Evolutionary conservation across 2,113 vertebrate species (phyloP), one percentile per base, ranked within the genome.

Genomic region (Spheniscus mendiculus): DNA sequence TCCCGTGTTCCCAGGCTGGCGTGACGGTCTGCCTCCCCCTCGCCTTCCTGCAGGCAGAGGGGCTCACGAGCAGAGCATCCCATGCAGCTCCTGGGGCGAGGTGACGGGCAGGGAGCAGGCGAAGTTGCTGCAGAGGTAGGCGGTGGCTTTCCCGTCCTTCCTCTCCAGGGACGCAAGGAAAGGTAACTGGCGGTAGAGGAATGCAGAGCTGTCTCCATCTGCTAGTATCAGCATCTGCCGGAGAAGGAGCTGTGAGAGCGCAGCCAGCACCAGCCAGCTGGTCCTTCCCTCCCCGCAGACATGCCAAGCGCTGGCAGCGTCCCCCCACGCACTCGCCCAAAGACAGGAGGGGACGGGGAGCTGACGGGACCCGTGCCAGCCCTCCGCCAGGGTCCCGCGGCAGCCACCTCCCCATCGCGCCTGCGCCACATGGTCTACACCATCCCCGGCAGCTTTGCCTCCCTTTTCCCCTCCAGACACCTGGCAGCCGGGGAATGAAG

Each of bases 61-160:
- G 45, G 70, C 50, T 98, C 97, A 98, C 0, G 79, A 78, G 87
- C 98, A 97, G 70, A 99, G 98, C 44, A 98, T 97, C 66, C 97
- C 98, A 23, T 97, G 98, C 25, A 99, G 97, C 42, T 99, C 99
- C 70, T 98, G 97, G 30, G 98, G 97, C 18, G 99, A 99, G 1
- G 99, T 99, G 97, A 99, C 84, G 1, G 99, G 99, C 88, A 99
- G 97, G 2, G 99, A 98, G 76, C 99, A 99, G 63, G 98, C 58
- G 32, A 99, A 99, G 97, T 99, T 98, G 98, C 99, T 99, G 97
- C 98, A 99, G 82, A 99, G 59, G 4, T 99, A 99, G 40, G 99
- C 99, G 0, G 99, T 99, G 95, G 99, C 99, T 38, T 97, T 98
- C 6, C 98, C 98, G 3, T 98, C 98, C 86, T 98, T 98, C 53